Evolutionary conservation across 2,797 vertebrate species (phyloP), one percentile per base, ranked within the genome.

Genomic region (Ibycter americanus): DNA sequence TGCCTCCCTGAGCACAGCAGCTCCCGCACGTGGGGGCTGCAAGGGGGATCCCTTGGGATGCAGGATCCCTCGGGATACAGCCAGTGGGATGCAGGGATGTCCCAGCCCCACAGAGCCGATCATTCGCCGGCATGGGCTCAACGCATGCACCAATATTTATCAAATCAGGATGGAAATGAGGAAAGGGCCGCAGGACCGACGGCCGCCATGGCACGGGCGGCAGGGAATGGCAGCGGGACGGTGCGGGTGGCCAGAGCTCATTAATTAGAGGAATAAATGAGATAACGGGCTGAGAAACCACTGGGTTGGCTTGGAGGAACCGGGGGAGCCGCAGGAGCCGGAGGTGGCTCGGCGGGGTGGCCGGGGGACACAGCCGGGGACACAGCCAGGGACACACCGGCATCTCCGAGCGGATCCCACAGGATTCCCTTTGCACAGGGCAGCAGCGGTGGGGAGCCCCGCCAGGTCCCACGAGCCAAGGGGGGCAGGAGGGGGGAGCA

Each of bases 121-220:
- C 38, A 32, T 15, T 70, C 19, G 20, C 55, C 29, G 3, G 7
- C 7, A 15, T 2, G 5, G 32, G 49, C 3, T 29, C 25, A 11
- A 15, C 3, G 0, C 2, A 12, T 2, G 40, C 19, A 1, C 13
- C 19, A 3, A 15, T 9, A 23, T 20, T 15, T 11, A 3, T 6
- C 27, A 26, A 26, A 42, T 34, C 6, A 1, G 58, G 51, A 76
- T 58, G 58, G 16, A 10, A 4, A 15, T 1, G 17, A 22, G 47
- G 3, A 6, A 8, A 9, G 1, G 29, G 20, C 6, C 5, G 55
- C 65, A 6, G 65, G 65, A 23, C 23, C 6, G 12, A 5, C 36
- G 5, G 13, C 51, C 3, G 31, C 8, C 15, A 5, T 5, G 6
- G 44, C 36, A 6, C 25, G 5, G 32, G 58, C 23, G 32, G 59